A percentile compares a stretch with the other conserved stretches of the same genome.
Conservation (phyloP, 1,140 invertebrate species). For the Euura lappo region DNA sequence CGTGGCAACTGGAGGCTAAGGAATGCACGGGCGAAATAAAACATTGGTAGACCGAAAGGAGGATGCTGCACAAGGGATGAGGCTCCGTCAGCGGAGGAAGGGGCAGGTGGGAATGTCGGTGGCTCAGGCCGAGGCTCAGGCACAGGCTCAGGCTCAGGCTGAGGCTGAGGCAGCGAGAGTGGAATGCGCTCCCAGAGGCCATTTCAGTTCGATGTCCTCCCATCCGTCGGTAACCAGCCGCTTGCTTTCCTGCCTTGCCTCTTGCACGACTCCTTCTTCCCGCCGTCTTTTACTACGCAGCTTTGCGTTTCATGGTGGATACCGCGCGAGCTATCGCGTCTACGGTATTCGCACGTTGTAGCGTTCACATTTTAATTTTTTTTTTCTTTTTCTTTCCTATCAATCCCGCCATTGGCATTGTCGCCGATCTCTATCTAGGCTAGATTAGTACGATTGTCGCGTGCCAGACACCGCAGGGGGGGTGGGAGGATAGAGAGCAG, state of each 20-base stretch:
- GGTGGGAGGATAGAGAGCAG: too few species aligned
- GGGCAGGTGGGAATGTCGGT: constrained; percentile 22
- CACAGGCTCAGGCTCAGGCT: constrained; percentile 24
- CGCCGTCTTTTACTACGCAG: constrained; percentile 15
- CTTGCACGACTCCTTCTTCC: constrained; percentile 29
- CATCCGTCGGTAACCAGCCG: constrained; percentile 25
- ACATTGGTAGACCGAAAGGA: constrained; percentile 35
- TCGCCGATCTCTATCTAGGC: too few species aligned
- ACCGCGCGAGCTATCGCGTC: too few species aligned
- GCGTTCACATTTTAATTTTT: too few species aligned
- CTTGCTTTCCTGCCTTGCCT: constrained; percentile 39
- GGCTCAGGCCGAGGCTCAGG: constrained; percentile 18
- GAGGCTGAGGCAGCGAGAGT: constrained; percentile 45
- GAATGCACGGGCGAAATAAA: constrained; percentile 46
- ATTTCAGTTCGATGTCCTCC: constrained; percentile 61
- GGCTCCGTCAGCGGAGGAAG: constrained; percentile 11
- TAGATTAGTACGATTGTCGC: too few species aligned
- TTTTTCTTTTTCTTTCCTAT: too few species aligned
- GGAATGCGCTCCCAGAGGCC: constrained; percentile 53
- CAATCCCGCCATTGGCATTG: too few species aligned
- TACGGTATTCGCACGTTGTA: too few species aligned
- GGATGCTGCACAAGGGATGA: constrained; percentile 24
- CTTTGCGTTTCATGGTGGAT: neutral
- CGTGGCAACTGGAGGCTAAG: constrained; percentile 35
- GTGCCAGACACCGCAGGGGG: too few species aligned